Evolutionary conservation across 2,113 vertebrate genomes (phyloP).

Genomic region (Morphnarchus princeps): DNA sequence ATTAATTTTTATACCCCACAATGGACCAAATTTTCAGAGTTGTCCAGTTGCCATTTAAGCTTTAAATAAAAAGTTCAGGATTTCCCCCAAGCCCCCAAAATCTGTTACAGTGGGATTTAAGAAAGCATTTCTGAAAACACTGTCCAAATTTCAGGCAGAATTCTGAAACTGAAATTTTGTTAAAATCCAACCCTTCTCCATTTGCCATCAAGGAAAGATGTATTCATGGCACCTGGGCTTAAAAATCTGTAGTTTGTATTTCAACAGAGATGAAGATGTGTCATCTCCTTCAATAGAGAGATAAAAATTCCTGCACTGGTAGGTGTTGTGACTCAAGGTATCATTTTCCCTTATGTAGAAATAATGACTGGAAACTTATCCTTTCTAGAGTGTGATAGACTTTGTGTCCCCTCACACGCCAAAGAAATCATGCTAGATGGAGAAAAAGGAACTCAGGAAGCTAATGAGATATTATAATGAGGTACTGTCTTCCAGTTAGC

Average conservation of each 20-base stretch:
- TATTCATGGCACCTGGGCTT: not conserved
- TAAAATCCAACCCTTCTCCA: not conserved
- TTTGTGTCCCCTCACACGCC: not conserved
- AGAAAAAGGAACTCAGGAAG: not conserved
- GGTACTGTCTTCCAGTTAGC: not conserved
- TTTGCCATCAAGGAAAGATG: not conserved
- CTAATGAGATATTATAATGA: not conserved
- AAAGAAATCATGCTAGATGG: not conserved
- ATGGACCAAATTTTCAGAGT: not conserved
- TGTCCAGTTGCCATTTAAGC: not conserved
- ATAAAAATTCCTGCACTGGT: not conserved
- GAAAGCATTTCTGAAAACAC: not conserved
- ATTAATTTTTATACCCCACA: not conserved
- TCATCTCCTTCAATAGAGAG: not conserved
- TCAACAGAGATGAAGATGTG: not conserved
- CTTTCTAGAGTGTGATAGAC: not conserved
- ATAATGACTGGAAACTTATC: not conserved
- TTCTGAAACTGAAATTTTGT: not conserved
- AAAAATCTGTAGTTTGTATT: not conserved
- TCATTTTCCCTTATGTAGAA: not conserved
- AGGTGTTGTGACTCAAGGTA: not conserved
- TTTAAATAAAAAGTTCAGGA: not conserved
- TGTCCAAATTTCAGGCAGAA: not conserved
- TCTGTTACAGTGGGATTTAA: not conserved
- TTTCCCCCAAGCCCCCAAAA: not conserved